phyloP scores from a whole-genome alignment of 2,888 invertebrate genomes.

The Tinea trinotella region DNA sequence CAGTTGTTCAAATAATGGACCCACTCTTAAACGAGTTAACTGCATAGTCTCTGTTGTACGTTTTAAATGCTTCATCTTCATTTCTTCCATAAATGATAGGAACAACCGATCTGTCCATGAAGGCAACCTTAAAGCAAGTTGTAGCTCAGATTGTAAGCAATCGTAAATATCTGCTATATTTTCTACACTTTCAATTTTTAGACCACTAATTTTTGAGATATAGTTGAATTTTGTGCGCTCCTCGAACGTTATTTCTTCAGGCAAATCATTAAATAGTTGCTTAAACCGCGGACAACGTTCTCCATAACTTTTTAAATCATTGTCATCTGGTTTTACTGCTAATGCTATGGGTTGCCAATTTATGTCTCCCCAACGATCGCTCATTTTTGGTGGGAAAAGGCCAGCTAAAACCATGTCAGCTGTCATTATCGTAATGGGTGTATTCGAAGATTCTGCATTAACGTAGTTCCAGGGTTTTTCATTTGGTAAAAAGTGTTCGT shows the following conservation, averaged over 20 bases:
- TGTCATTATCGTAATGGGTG: conserved; percentile 21
- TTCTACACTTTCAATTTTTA: conserved; percentile 8
- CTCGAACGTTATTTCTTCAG: conserved; percentile 12
- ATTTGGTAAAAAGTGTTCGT: conserved; percentile 20
- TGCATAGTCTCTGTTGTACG: conserved; percentile 13
- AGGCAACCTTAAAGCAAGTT: conserved; percentile 22
- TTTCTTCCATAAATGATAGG: conserved; percentile 16
- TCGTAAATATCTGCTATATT: conserved; percentile 20
- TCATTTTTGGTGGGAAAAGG: conserved; percentile 20
- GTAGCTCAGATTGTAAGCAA: conserved; percentile 21
- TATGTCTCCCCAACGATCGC: conserved; percentile 21
- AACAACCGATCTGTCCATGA: conserved; percentile 21
- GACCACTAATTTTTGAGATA: conserved; percentile 19
- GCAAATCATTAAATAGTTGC: conserved; percentile 7
- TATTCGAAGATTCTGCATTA: conserved; percentile 21
- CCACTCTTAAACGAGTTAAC: conserved; percentile 20
- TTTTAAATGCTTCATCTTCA: conserved; percentile 17
- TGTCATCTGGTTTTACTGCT: conserved; percentile 13
- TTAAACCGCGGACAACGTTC: conserved; percentile 19
- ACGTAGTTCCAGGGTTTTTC: conserved; percentile 22
- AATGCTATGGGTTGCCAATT: conserved; percentile 22
- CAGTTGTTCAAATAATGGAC: conserved; percentile 21
- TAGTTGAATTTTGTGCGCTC: conserved; percentile 18
- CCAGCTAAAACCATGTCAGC: conserved; percentile 23
- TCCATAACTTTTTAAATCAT: conserved; percentile 14